These are phyloP conservation scores for Gavialis gangeticus DNA, from an alignment of 2,113 vertebrate genomes.

Conservation along the genomic window DNA sequence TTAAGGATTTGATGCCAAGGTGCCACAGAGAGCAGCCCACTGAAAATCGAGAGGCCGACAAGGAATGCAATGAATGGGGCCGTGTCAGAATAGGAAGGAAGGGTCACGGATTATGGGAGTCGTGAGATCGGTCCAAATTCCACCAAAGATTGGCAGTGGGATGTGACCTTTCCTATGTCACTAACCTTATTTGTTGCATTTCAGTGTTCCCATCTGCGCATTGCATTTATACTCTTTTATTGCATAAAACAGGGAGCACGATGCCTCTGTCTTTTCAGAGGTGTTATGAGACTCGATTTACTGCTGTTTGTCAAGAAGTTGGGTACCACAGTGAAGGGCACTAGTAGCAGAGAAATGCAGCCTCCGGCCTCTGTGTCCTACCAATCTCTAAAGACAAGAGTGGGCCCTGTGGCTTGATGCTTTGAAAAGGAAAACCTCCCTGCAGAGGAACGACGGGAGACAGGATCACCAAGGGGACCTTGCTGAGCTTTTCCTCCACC, in stretches of 20 bases:
- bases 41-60: not conserved
- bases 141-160: not conserved
- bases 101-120: not conserved
- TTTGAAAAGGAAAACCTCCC: not conserved
- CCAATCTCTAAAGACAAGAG: not conserved
- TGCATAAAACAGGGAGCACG: not conserved
- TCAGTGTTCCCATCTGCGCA: not conserved
- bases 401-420: not conserved
- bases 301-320: not conserved
- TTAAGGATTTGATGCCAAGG: not conserved
- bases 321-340: not conserved
- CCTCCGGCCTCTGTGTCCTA: not conserved
- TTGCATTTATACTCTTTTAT: too few species aligned
- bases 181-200: not conserved
- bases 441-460: too few species aligned
- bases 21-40: not conserved
- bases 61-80: not conserved
- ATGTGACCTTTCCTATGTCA: not conserved
- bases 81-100: not conserved
- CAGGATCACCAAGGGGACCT: not conserved
- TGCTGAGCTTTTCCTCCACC: not conserved
- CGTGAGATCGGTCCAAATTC: not conserved
- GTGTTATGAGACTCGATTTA: not conserved
- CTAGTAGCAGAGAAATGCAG: not conserved
- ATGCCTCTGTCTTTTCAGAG: not conserved